Conservation (phyloP, 2,888 invertebrate species). For the Lissonota sp. region DNA sequence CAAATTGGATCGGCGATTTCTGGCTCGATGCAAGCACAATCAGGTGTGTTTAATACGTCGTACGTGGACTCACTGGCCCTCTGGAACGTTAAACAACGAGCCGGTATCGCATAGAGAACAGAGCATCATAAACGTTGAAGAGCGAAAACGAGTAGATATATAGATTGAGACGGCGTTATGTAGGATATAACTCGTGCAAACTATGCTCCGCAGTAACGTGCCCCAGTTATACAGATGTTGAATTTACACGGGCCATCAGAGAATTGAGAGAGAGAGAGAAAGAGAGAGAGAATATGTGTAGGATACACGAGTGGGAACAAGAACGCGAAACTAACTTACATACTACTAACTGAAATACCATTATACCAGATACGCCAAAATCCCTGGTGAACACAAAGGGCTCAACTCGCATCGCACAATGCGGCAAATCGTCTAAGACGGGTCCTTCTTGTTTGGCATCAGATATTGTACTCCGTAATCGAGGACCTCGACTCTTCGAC, state of each 20-base stretch:
- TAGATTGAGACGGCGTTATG: conserved; percentile 8
- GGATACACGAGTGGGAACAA: conserved; percentile 20
- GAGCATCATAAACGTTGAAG: not conserved
- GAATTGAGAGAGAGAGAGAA: conserved; percentile 16
- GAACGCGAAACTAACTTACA: conserved; percentile 31
- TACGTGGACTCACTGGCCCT: conserved; percentile 21
- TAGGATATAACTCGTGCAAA: conserved; percentile 40
- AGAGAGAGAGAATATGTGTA: conserved; percentile 3
- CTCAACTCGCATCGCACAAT: too few species aligned
- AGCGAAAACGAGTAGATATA: conserved; percentile 8
- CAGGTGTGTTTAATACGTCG: not conserved
- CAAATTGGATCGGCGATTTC: conserved; percentile 40
- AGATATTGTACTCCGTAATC: not conserved
- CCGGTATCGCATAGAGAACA: conserved; percentile 26
- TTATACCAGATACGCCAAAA: not conserved
- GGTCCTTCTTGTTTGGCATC: too few species aligned
- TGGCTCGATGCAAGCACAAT: not conserved
- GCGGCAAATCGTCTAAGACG: too few species aligned
- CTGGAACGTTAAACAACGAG: conserved; percentile 47
- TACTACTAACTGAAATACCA: conserved; percentile 2
- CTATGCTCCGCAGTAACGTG: conserved; percentile 53
- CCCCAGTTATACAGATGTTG: conserved; percentile 59
- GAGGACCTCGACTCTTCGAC: conserved; percentile 1
- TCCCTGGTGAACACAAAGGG: too few species aligned
- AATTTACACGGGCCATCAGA: conserved; percentile 41